A percentile compares a stretch with the other conserved stretches of the same genome.
Conservation (phyloP, 2,113 vertebrate species). For the Xenopus borealis region DNA sequence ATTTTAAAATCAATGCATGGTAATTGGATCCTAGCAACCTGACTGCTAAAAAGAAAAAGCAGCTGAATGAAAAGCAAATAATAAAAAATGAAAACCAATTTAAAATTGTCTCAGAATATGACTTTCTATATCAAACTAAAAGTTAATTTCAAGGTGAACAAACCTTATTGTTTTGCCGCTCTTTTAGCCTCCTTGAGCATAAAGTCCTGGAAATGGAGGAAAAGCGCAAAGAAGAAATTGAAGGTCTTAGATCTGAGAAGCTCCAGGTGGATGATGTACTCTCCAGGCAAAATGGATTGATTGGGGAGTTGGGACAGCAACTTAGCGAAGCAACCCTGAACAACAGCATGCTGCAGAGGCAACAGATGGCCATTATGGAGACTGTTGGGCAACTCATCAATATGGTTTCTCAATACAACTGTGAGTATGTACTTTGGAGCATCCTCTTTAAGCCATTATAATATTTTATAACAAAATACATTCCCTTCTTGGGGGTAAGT, state of each 20-base stretch:
- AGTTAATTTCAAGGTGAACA: too few species aligned
- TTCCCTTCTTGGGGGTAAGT: too few species aligned
- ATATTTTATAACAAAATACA: too few species aligned
- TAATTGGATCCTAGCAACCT: too few species aligned
- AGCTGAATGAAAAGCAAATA: too few species aligned
- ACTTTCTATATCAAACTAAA: too few species aligned
- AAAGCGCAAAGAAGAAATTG: conserved; percentile 62
- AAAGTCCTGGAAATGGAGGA: conserved; percentile 66
- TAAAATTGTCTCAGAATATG: too few species aligned
- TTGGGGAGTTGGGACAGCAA: conserved; percentile 65
- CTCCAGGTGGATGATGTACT: conserved; percentile 66
- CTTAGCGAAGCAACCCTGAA: conserved; percentile 62
- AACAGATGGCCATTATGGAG: conserved; percentile 66
- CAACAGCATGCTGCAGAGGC: conserved; percentile 66
- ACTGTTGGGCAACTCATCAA: conserved; percentile 66
- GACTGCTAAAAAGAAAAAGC: too few species aligned
- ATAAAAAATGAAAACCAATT: too few species aligned
- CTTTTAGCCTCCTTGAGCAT: conserved; percentile 67
- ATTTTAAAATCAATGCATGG: too few species aligned
- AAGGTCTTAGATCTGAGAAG: conserved; percentile 64
- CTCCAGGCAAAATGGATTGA: conserved; percentile 62
- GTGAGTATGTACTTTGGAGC: conserved; percentile 53
- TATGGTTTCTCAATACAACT: conserved; percentile 66
- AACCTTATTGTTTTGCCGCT: not conserved
- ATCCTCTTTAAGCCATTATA: too few species aligned